Conservation (phyloP, 2,797 vertebrate genomes). For the Synaphobranchus kaupii region DNA sequence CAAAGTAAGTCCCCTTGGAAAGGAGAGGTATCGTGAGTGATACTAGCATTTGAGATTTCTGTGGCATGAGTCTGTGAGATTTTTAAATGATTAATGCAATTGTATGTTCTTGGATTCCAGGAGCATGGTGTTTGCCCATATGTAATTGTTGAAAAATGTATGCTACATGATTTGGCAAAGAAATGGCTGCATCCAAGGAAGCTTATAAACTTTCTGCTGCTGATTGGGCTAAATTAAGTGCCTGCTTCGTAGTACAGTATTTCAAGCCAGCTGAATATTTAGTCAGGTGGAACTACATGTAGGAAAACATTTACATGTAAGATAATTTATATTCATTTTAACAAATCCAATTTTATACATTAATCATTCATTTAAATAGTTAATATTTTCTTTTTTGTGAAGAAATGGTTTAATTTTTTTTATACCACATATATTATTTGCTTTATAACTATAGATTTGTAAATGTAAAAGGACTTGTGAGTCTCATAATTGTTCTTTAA, state of each 20-base stretch:
- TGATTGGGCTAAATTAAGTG: not conserved
- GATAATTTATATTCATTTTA: not conserved
- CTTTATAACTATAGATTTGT: no score
- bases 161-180: not conserved
- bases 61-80: not conserved
- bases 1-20: not conserved
- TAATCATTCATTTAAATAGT: not conserved
- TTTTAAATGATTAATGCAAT: not conserved
- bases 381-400: not conserved
- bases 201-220: not conserved
- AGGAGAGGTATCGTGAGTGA: not conserved
- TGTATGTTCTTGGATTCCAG: not conserved
- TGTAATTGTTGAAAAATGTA: not conserved
- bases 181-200: not conserved
- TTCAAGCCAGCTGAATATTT: not conserved
- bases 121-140: not conserved
- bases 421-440: no score
- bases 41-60: not conserved
- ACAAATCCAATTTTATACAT: not conserved
- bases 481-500: not conserved
- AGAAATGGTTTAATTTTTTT: no score
- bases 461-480: not conserved
- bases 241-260: not conserved
- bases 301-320: not conserved
- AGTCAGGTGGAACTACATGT: not conserved